Evolutionary conservation across 2,113 vertebrate species (phyloP).

Genomic region (Hippocampus guttulatus): DNA sequence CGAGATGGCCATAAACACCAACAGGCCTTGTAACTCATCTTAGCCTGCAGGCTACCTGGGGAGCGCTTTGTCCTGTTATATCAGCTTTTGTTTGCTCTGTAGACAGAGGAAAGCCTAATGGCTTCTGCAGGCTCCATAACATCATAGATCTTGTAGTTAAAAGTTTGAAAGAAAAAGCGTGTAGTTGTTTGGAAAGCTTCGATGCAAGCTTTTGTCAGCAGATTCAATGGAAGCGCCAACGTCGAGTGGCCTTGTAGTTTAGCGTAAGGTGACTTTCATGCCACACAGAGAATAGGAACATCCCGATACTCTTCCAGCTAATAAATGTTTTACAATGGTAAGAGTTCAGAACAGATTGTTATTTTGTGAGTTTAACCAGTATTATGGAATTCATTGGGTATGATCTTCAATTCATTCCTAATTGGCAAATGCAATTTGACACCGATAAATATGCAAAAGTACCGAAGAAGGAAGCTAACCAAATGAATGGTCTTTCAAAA

Average conservation of each 20-base stretch:
- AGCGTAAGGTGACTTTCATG: neutral
- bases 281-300: neutral
- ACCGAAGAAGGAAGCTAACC: neutral
- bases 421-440: neutral
- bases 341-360: neutral
- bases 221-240: neutral
- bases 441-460: neutral
- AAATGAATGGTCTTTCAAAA: neutral
- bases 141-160: constrained; percentile 9
- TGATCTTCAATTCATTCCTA: neutral
- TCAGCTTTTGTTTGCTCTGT: constrained; percentile 36
- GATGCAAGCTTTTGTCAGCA: neutral
- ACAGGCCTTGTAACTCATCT: constrained; percentile 32
- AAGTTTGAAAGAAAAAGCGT: neutral
- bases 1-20: constrained; percentile 30
- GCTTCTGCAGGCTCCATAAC: constrained; percentile 16
- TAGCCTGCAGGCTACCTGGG: constrained; percentile 25
- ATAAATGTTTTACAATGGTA: neutral
- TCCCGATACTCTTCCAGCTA: neutral
- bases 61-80: constrained; percentile 23
- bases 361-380: too few species aligned
- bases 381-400: neutral
- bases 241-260: neutral
- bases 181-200: neutral
- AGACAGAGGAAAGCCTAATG: constrained; percentile 11